These are phyloP conservation scores for Cheilosia soror DNA, from an alignment of 2,888 invertebrate species.

Conservation along the genomic window DNA sequence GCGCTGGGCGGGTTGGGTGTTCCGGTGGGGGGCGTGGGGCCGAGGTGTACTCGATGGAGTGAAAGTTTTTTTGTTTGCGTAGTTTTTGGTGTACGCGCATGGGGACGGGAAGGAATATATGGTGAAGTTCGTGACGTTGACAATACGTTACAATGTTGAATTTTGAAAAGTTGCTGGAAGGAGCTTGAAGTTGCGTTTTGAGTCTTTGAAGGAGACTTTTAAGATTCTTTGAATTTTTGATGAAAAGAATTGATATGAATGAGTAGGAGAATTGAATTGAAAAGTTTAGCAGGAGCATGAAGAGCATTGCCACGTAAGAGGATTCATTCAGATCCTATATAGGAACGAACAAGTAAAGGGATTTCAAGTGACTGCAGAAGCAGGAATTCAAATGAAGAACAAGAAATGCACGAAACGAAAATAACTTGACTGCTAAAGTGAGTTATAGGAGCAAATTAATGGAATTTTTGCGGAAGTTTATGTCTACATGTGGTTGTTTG, in stretches of 20 bases:
- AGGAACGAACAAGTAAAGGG: background rate
- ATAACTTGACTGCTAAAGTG: no score
- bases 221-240: background rate
- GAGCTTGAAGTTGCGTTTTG: slow-evolving; percentile 7
- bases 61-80: slow-evolving; percentile 1
- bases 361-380: background rate
- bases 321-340: background rate
- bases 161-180: slow-evolving; percentile 46
- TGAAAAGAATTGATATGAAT: background rate
- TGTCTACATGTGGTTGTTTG: no score
- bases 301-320: background rate
- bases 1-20: slow-evolving; percentile 11
- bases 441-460: no score
- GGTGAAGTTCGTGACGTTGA: slow-evolving; percentile 55
- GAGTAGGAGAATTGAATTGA: slow-evolving; percentile 1
- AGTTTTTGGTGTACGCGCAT: slow-evolving; percentile 20
- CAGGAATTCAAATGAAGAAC: background rate
- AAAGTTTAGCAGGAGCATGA: background rate
- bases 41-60: slow-evolving; percentile 3
- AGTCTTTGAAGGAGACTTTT: slow-evolving; percentile 2
- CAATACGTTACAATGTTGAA: slow-evolving; percentile 62
- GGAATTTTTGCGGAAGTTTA: no score
- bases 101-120: slow-evolving; percentile 28
- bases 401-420: no score
- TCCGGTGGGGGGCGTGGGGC: background rate